phyloP scores from a whole-genome alignment of 2,797 vertebrate genomes.

The Monodelphis domestica region DNA sequence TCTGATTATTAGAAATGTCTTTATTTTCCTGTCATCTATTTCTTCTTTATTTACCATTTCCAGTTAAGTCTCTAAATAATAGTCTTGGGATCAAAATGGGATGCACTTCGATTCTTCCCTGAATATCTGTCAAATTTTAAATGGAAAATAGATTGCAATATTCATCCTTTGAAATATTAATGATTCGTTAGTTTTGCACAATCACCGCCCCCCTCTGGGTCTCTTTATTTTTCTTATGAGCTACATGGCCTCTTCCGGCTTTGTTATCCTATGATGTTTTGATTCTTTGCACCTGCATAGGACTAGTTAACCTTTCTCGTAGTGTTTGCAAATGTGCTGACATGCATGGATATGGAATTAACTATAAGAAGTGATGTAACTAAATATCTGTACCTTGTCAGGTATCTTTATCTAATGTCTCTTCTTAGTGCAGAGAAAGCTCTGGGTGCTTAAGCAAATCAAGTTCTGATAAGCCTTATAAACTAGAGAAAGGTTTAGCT shows the following conservation, averaged over 20 bases:
- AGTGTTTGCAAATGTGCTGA: background rate
- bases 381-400: background rate
- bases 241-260: background rate
- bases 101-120: accelerated
- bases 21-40: background rate
- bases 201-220: background rate
- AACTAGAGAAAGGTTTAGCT: background rate
- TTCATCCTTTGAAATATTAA: background rate
- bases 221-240: background rate
- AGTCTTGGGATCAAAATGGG: background rate
- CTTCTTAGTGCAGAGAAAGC: background rate
- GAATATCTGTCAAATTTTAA: background rate
- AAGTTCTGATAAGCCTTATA: background rate
- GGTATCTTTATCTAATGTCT: background rate
- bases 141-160: too few relatives aligned
- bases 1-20: background rate
- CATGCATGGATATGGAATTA: background rate
- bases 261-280: background rate
- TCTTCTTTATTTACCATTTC: background rate
- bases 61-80: background rate
- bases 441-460: too few relatives aligned
- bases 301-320: background rate
- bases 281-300: background rate
- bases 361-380: background rate
- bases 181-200: too few relatives aligned